Evolutionary conservation across 2,113 vertebrate species (phyloP).

Genomic region (Dipodomys ordii): DNA sequence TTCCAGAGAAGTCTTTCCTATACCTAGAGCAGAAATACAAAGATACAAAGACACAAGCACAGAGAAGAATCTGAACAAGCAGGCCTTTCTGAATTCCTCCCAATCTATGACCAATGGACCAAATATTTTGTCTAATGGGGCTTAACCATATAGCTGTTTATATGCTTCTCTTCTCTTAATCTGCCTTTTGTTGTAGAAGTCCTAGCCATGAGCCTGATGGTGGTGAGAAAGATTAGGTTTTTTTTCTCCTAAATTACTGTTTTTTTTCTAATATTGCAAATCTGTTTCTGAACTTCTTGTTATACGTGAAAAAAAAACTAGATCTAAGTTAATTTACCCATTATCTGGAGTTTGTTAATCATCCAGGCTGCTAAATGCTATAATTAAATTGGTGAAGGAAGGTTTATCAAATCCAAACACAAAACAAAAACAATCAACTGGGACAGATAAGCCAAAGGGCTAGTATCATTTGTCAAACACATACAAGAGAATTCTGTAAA

Average conservation of each 20-base stretch:
- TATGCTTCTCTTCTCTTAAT: not conserved
- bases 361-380: conserved; percentile 26
- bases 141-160: no score
- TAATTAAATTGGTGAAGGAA: conserved; percentile 7
- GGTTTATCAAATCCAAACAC: not conserved
- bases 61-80: not conserved
- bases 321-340: not conserved
- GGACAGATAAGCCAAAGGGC: not conserved
- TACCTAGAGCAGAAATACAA: not conserved
- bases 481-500: not conserved
- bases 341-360: not conserved
- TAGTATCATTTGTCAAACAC: not conserved
- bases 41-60: not conserved
- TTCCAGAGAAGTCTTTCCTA: not conserved
- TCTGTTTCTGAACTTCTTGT: conserved; percentile 8
- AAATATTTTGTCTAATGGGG: not conserved
- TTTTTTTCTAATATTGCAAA: conserved; percentile 19
- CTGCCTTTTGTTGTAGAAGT: not conserved
- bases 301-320: not conserved
- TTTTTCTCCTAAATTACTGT: conserved; percentile 56
- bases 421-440: not conserved
- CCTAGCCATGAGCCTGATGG: not conserved
- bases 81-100: not conserved
- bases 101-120: not conserved
- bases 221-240: not conserved